Evolutionary conservation across 2,888 invertebrate genomes (phyloP), one percentile per base, ranked within the genome.

Genomic region (Andrena chrysosceles): DNA sequence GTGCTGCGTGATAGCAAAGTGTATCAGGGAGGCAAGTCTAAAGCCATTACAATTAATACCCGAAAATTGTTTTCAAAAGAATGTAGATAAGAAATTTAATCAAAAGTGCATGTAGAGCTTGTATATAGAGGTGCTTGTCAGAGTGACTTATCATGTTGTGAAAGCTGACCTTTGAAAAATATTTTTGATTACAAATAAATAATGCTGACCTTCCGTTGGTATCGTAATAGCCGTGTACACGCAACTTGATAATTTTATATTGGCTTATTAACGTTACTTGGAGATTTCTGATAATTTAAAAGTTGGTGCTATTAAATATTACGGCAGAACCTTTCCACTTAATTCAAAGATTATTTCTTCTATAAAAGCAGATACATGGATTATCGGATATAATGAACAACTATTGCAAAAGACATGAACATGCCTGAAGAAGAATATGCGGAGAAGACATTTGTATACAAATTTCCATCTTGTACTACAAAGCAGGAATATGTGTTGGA

Each of bases 401-500:
- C 59, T 75, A 52, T 49, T 70, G 26, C 29, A 71, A 31, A 64
- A 74, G 72, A 67, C 20, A 89, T 88, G 88, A 90, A 85, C 77
- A 90, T 89, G 84, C 83, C 87, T 35, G 92, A 92, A 35, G 91
- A 93, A 42, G 91, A 92, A 69, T 85, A 67, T 26, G 77, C 88
- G n/a, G 93, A 93, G 76, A 91, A 92, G 85, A 92, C 87, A 23
- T 94, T 94, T 85, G 35, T 88, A 82, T 96, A 94, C 89, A 95
- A 95, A 29, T 96, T 95, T 91, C 95, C 96, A 73, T 95, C 96
- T 81, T 95, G 95, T 80, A 96, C 95, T 23, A 95, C 95, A 88
- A 95, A 92, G 74, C 93, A 95, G 52, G 90, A 94, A 63, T 96
- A 95, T 90, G 95, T 95, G 63, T 91, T 96, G 80, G 95, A 96